Evolutionary conservation across 2,888 invertebrate genomes (phyloP), one percentile per base, ranked within the genome.

Genomic region (Cerceris ruficornis): DNA sequence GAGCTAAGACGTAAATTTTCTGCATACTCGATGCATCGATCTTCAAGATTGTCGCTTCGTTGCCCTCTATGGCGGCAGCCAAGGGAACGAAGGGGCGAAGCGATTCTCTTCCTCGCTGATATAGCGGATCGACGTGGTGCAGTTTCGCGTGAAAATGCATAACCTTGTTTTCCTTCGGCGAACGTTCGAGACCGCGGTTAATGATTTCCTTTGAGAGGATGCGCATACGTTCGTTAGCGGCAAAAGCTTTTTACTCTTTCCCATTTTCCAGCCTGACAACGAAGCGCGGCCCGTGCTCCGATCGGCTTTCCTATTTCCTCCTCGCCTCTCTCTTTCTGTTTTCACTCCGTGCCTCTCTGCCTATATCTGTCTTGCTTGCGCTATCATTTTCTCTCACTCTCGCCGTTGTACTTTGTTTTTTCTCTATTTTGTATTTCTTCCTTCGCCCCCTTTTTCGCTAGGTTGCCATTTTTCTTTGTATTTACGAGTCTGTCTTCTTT

Each of bases 181-280:
- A 54, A 46, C 46, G 46, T 11, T 46, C 46, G 9, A 46, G 64
- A 60, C 39, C 65, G 55, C 59, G 62, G 65, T 62, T 84, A 79
- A 82, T 83, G 77, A 84, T 84, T 82, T 84, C 73, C 77, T 83
- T 82, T 84, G 80, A 77, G 67, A 54, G 66, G 65, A 43, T 66
- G 60, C 69, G 58, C 59, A 71, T 74, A 77, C 69, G 74, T 80
- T 83, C 72, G 75, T 84, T 83, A 83, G 58, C 71, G 69, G 55
- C 64, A 42, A 80, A 65, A 80, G 77, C 80, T 75, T 72, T 68
- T 71, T 65, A 69, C 60, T 61, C 69, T 70, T 75, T 69, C 57
- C 55, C 69, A 62, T 83, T 75, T 80, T 67, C 39, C 46, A 13
- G 58, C 17, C 58, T 68, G 64, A 76, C 74, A 69, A 57, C 60